Conservation (phyloP, 2,888 invertebrate species). For the Hydraecia micacea region DNA sequence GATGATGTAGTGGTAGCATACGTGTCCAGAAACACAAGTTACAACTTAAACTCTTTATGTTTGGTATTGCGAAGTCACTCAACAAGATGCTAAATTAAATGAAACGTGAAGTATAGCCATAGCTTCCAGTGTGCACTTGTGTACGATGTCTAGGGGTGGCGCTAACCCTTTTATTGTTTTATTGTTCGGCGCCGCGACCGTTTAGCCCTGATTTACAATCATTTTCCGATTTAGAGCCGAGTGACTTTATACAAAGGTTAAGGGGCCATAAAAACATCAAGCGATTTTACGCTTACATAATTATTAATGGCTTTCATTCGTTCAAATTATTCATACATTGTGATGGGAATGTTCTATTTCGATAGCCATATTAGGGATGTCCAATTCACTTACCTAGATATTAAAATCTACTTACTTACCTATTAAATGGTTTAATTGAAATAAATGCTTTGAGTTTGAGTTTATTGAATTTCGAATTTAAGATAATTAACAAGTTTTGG, state of each 20-base stretch:
- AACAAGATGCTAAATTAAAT: conserved; percentile 2
- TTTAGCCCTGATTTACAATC: conserved; percentile 66
- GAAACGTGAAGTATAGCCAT: background rate
- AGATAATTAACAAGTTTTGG: background rate
- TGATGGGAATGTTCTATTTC: background rate
- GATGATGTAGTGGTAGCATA: no score
- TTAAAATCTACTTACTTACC: background rate
- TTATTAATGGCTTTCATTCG: conserved; percentile 50
- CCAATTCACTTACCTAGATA: background rate
- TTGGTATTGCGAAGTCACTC: background rate
- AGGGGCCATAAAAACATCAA: conserved; percentile 54
- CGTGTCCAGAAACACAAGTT: background rate
- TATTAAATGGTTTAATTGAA: background rate
- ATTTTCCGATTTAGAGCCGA: conserved; percentile 49
- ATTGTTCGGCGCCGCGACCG: conserved; percentile 57
- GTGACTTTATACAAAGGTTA: conserved; percentile 40
- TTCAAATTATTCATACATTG: conserved; percentile 28
- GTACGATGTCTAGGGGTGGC: conserved; percentile 30
- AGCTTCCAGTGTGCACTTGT: conserved; percentile 30
- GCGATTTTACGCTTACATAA: conserved; percentile 50
- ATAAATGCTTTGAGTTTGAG: no score
- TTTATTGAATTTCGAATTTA: background rate
- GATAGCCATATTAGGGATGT: background rate
- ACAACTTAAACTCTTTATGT: background rate
- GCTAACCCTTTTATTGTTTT: conserved; percentile 67